These are phyloP conservation scores for Zaprionus taronus DNA, from an alignment of 1,140 invertebrate species.

Conservation along the genomic window DNA sequence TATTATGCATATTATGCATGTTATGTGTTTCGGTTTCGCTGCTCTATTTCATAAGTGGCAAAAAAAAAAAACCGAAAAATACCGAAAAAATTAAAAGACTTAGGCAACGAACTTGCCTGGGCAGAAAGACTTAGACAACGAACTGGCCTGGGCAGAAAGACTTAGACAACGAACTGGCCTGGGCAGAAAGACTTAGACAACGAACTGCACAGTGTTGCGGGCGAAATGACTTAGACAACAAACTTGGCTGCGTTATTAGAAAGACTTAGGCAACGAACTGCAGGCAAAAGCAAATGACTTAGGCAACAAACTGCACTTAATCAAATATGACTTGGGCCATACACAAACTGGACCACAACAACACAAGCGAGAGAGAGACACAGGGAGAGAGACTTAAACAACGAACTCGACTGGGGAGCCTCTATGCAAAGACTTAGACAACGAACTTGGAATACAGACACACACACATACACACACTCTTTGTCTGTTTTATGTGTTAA, in stretches of 20 bases:
- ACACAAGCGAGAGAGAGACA: neutral
- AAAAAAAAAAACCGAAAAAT: slow-evolving; percentile 16
- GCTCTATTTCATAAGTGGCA: slow-evolving; percentile 21
- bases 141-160: neutral
- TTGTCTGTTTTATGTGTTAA: slow-evolving; percentile 6
- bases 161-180: slow-evolving; percentile 5
- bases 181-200: slow-evolving; percentile 12
- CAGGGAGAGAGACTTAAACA: slow-evolving; percentile 19
- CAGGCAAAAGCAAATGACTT: neutral
- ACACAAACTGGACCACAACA: slow-evolving; percentile 1
- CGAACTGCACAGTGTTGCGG: neutral
- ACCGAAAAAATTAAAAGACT: slow-evolving; percentile 35
- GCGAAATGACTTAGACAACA: slow-evolving; percentile 1
- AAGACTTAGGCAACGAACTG: slow-evolving; percentile 7
- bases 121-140: slow-evolving; percentile 14
- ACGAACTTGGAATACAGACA: neutral
- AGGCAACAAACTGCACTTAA: slow-evolving; percentile 20
- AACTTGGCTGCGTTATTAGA: neutral
- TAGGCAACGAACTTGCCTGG: slow-evolving; percentile 32
- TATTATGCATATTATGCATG: slow-evolving; percentile 16
- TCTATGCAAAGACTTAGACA: slow-evolving; percentile 1
- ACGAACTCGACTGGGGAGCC: neutral
- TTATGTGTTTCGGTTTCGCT: slow-evolving; percentile 9
- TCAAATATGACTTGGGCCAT: neutral
- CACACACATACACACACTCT: neutral